Evolutionary conservation across 1,140 invertebrate genomes (phyloP), one percentile per base, ranked within the genome.

Genomic region (Cotesia chilonis): DNA sequence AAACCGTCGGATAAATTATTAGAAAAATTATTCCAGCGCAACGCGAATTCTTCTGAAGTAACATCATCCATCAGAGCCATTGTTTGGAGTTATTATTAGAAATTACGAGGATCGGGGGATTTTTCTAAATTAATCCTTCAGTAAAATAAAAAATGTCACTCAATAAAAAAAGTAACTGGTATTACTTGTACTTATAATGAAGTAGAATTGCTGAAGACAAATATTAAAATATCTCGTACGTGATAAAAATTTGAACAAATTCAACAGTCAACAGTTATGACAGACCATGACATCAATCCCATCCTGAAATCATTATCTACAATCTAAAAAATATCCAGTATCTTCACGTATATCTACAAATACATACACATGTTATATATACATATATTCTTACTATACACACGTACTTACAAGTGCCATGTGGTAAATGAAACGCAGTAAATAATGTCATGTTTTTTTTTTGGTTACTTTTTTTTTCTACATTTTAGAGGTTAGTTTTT

Each of bases 11-110:
- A 90, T 85, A 92, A 87, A 83, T 91, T 92, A 73, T 88, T 89
- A 81, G 91, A 91, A 87, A 92, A 92, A 85, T 92, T 92, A 84
- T 92, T 92, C 91, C 91, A 92, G 85, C 88, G 90, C 84, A 92
- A 84, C 74, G 91, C 92, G 85, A 92, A 92, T 85, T 92, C 90
- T 84, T 92, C 91, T 82, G 89, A 86, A 83, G 89, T 88, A 4
- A 61, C 68, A 74, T 20, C 51, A 0, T 75, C 68, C 6, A 77
- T 74, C 75, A 80, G 76, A 4, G 61, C 59, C 69, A 71, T 71
- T n/a, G 17, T 54, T 36, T 9, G 4, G 4, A 17, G 20, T 47
- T 3, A 41, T 47, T 6, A 4, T 63, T 12, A 10, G 3, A 1
- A 63, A 63, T 38, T 38, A 41, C 3, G 28, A 28, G 28, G 28